Conservation (phyloP, 1,140 invertebrate genomes). For the Brachionus asplanchnoidis region DNA sequence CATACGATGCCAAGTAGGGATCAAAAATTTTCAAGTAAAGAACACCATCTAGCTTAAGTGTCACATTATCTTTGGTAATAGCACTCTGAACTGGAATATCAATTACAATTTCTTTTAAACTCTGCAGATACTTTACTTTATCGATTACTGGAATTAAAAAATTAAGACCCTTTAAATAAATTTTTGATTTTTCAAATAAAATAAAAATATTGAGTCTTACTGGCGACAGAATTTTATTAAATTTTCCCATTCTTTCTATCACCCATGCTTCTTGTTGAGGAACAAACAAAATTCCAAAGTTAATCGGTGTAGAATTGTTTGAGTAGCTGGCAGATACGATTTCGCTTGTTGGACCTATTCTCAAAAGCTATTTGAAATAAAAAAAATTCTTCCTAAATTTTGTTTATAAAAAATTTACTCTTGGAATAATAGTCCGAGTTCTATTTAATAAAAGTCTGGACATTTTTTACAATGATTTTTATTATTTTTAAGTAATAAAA, state of each 20-base stretch:
- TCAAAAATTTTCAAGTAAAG: conserved; percentile 88
- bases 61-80: conserved; percentile 94
- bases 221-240: conserved; percentile 82
- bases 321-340: background rate
- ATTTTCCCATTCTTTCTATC: conserved; percentile 96
- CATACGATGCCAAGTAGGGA: conserved; percentile 92
- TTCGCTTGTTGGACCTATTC: background rate
- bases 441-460: background rate
- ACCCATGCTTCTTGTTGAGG: conserved; percentile 99
- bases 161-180: conserved; percentile 71
- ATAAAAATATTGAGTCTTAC: conserved; percentile 49
- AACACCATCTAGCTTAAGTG: conserved; percentile 90
- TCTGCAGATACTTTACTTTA: conserved; percentile 93
- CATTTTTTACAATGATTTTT: background rate
- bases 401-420: background rate
- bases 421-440: background rate
- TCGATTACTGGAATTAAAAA: conserved; percentile 85
- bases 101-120: conserved; percentile 97
- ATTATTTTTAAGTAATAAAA: background rate
- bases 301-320: conserved; percentile 64
- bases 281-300: conserved; percentile 92
- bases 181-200: conserved; percentile 43
- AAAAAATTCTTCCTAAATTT: background rate
- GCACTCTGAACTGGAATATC: conserved; percentile 97
- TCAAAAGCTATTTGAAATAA: background rate